phyloP scores from a whole-genome alignment of 2,113 vertebrate genomes.

The Setophaga kirtlandii region DNA sequence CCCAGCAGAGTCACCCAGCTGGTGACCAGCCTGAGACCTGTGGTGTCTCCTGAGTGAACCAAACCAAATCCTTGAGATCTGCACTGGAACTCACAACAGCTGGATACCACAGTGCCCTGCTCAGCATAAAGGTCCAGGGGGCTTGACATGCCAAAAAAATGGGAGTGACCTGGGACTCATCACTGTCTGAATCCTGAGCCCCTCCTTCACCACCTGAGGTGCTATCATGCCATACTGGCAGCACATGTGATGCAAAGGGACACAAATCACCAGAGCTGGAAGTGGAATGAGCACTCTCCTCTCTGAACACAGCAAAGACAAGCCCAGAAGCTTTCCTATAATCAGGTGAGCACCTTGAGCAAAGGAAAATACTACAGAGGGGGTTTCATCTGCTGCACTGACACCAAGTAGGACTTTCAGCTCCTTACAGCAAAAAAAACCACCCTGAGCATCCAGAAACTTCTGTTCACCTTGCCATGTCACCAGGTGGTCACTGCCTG shows the following conservation, averaged over 20 bases:
- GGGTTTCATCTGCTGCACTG: background rate
- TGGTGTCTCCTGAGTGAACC: background rate
- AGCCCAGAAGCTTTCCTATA: background rate
- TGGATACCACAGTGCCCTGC: background rate
- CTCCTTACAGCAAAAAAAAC: background rate
- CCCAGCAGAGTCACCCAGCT: background rate
- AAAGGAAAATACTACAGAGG: background rate
- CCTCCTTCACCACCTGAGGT: background rate
- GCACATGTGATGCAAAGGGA: background rate
- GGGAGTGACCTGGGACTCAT: background rate
- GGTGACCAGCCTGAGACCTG: background rate
- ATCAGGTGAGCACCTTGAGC: background rate
- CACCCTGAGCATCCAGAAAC: background rate
- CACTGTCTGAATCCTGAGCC: background rate
- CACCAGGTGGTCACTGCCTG: background rate
- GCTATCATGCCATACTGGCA: background rate
- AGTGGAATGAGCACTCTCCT: fast-evolving
- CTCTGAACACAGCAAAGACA: background rate
- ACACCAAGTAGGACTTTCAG: background rate
- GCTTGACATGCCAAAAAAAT: background rate
- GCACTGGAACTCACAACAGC: background rate
- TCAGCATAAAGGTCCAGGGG: background rate
- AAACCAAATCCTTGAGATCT: background rate
- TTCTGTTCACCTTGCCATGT: background rate
- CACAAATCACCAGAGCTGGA: fast-evolving